Evolutionary conservation across 1,140 invertebrate species (phyloP).

Genomic region (Andricus grossulariae): DNA sequence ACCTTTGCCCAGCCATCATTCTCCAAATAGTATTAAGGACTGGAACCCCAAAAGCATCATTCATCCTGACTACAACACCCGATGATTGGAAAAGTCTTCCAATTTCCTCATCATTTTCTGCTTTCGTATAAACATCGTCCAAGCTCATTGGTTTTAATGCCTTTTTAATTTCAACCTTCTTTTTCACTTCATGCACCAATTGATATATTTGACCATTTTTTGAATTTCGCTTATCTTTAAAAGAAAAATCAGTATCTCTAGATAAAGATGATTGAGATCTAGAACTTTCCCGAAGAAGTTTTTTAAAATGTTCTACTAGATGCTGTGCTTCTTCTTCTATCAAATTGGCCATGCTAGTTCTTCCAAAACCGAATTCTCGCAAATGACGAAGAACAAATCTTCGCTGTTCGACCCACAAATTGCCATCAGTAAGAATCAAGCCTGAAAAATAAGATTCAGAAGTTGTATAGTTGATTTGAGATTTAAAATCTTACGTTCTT

Average conservation of each 20-base stretch:
- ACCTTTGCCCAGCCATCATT: constrained; percentile 88
- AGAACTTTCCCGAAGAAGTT: constrained; percentile 43
- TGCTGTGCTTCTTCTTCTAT: constrained; percentile 82
- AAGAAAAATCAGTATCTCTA: constrained; percentile 13
- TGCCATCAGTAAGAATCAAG: constrained; percentile 83
- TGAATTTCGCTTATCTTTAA: constrained; percentile 36
- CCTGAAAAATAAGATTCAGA: constrained; percentile 56
- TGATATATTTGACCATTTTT: constrained; percentile 66
- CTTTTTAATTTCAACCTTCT: constrained; percentile 32
- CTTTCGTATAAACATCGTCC: constrained; percentile 67
- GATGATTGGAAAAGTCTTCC: constrained; percentile 55
- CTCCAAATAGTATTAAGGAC: constrained; percentile 91
- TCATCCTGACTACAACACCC: constrained; percentile 79
- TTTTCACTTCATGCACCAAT: constrained; percentile 43
- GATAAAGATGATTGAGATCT: constrained; percentile 15
- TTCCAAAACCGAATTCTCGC: constrained; percentile 88
- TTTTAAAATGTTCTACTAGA: constrained; percentile 76
- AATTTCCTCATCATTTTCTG: constrained; percentile 62
- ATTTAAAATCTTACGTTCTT: no score
- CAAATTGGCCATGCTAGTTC: constrained; percentile 83
- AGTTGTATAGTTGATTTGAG: no score
- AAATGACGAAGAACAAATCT: constrained; percentile 87
- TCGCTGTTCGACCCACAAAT: constrained; percentile 90
- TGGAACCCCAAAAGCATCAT: constrained; percentile 84
- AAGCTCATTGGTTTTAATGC: constrained; percentile 54